Base-by-base conservation (phyloP, 92 coral and sea anemone genomes). In the Epizoanthus rinbou region DNA sequence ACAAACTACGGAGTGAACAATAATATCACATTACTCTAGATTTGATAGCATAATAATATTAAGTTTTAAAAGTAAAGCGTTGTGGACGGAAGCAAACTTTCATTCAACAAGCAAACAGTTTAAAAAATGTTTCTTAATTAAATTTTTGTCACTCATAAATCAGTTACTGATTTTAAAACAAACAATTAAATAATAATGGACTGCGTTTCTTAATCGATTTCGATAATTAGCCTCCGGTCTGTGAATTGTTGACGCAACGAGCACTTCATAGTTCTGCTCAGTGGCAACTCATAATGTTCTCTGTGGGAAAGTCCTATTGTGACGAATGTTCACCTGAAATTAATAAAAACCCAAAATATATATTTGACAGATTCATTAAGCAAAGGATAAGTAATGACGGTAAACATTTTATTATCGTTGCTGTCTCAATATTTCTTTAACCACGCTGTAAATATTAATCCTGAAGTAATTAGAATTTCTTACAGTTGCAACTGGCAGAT, bases 301-400 rank as follows among this genome's bases (percentile, higher is more conserved):
- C 52, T 33, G 45, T 47, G 23, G 43, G 82, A 17, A 23, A 7
- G 3, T 19, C 57, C 66, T 63, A 22, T 75, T 41, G 39, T 33
- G n/a, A 43, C 57, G 59, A 69, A 69, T 78, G 59, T 37, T 78
- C 82, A 21, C 10, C 59, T 16, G 28, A 62, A 78, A 60, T 63
- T 28, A 78, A 78, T 39, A 24, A 78, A 14, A 28, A 78, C 56
- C 33, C 24, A 19, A 41, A 0, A 62, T 43, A 41, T 8, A 71
- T 31, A 7, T 39, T 5, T 76, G 69, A 41, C 66, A 62, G 66
- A 37, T 41, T 60, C 62, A 78, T 57, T 60, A 41, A 45, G 65
- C 15, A n/a, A 8, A 43, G 22, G 58, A 37, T 41, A 75, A 75
- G 81, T 58, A 25, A 15, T 25, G 31, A 6, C 59, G 22, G 71